Evolutionary conservation across 2,797 vertebrate genomes (phyloP), one percentile per base, ranked within the genome.

Genomic region (Astyanax mexicanus): DNA sequence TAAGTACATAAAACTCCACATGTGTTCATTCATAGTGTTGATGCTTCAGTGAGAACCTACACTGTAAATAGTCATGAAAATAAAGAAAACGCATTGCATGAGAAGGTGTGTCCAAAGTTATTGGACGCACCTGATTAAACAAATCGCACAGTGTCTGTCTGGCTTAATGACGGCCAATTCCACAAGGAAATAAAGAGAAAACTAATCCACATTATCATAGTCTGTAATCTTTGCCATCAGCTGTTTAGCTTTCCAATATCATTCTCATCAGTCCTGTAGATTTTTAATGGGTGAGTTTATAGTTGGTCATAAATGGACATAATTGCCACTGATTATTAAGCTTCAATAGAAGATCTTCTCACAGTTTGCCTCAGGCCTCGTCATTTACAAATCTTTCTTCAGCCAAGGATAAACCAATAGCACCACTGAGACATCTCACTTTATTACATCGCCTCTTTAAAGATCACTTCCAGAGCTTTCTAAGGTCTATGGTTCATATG

Each of bases 121-220:
- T n/a, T n/a, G n/a, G n/a, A n/a, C n/a, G n/a, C n/a, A n/a, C n/a
- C n/a, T n/a, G n/a, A n/a, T n/a, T n/a, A n/a, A n/a, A n/a, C n/a
- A n/a, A n/a, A n/a, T n/a, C n/a, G n/a, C n/a, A n/a, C n/a, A n/a
- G n/a, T n/a, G n/a, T n/a, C n/a, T n/a, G n/a, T n/a, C n/a, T n/a
- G n/a, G n/a, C n/a, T n/a, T n/a, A n/a, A 81, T 74, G 25, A 72
- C 45, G 45, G 62, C 23, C 66, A 40, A 74, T 81, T 79, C 37
- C 12, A 51, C 25, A 32, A 52, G 44, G 73, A 70, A 75, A 67
- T 75, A 66, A 68, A n/a, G n/a, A n/a, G n/a, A n/a, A 57, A 73
- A 57, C 17, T 0, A 42, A 69, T 75, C 32, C 58, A 52, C 38
- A 58, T 6, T 15, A 49, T 25, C 58, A 45, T 60, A 23, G 37